Base-by-base conservation (phyloP, 2,888 invertebrate species). In the Calameuta pallipes region DNA sequence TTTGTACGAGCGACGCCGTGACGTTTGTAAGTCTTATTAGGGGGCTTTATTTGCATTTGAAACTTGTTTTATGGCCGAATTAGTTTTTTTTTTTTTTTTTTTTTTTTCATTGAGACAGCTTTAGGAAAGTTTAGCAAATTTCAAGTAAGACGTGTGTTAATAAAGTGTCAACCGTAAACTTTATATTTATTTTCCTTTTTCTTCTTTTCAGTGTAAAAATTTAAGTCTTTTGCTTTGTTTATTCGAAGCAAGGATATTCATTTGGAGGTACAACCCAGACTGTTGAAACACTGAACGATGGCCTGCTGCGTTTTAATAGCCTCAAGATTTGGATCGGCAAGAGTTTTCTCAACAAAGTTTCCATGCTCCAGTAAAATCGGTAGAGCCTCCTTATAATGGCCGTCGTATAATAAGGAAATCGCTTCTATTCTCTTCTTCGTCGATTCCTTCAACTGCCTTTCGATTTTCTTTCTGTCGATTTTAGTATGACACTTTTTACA, bases 281-380 rank as follows among this genome's bases (percentile, higher is more conserved):
- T 87, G 83, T 91, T 91, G 76, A 87, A 90, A 84, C 91, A 91
- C 77, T 91, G 91, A 78, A 91, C 87, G 76, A 91, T 89, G 70
- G 91, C 89, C 79, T 91, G 91, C 80, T 91, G 90, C 23, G 91
- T 90, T 84, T 91, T 90, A 76, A 91, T 86, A 75, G 86, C 83
- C 79, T 91, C 91, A 31, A 89, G 84, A 80, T 86, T 89, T 23
- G 90, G 90, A 33, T 85, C 85, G n/a, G 75, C 80, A 35, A 90
- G 81, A 73, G 85, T 80, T 82, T 88, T 89, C 41, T 89, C 89
- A 76, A 90, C 80, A 56, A 89, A 85, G 4, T 82, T 79, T 34
- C 86, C 82, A 75, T 91, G 90, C 75, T 90, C 87, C 33, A 90
- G 71, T 23, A 91, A 83, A 74, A 87, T 73, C 12, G 85, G 85